phyloP scores from a whole-genome alignment of 2,797 vertebrate genomes.

The Hoplostethus atlanticus region DNA sequence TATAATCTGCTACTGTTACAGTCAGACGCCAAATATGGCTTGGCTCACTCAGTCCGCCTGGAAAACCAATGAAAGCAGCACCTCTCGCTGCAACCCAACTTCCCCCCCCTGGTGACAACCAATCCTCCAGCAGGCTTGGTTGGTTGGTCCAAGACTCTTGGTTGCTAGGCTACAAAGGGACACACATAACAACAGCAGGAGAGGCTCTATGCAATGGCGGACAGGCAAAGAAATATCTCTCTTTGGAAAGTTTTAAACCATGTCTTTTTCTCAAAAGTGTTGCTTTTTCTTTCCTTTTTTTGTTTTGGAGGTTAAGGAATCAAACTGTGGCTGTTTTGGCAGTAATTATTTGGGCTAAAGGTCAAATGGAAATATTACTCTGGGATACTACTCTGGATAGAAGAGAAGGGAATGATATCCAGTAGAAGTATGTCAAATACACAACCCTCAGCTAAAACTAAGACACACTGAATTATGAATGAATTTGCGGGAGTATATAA shows the following conservation, averaged over 20 bases:
- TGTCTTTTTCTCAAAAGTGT: not conserved
- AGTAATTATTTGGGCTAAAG: slow-evolving; percentile 37
- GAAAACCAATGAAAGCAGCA: slow-evolving; percentile 46
- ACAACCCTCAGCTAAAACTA: not conserved
- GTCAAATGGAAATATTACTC: slow-evolving; percentile 53
- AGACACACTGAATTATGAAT: slow-evolving; percentile 45
- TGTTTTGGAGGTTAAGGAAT: not conserved
- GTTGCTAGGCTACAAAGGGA: slow-evolving; percentile 51
- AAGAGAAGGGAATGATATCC: not conserved
- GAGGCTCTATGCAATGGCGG: not conserved
- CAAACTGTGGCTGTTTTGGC: slow-evolving; percentile 16
- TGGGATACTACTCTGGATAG: not conserved
- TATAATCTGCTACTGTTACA: slow-evolving; percentile 57
- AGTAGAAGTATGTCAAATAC: not conserved
- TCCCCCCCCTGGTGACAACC: slow-evolving; percentile 35
- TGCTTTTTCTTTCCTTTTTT: not conserved
- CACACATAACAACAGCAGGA: slow-evolving; percentile 29
- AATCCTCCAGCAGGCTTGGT: slow-evolving; percentile 16
- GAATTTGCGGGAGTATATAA: slow-evolving; percentile 47
- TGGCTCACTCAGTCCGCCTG: slow-evolving; percentile 7
- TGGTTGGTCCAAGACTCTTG: not conserved
- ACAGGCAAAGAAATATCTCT: not conserved
- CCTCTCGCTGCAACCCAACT: not conserved
- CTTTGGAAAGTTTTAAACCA: not conserved
- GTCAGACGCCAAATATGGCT: slow-evolving; percentile 59